Evolutionary conservation across 2,888 invertebrate genomes (phyloP), one percentile per base, ranked within the genome.

Genomic region (Tanytarsus gracilentus): DNA sequence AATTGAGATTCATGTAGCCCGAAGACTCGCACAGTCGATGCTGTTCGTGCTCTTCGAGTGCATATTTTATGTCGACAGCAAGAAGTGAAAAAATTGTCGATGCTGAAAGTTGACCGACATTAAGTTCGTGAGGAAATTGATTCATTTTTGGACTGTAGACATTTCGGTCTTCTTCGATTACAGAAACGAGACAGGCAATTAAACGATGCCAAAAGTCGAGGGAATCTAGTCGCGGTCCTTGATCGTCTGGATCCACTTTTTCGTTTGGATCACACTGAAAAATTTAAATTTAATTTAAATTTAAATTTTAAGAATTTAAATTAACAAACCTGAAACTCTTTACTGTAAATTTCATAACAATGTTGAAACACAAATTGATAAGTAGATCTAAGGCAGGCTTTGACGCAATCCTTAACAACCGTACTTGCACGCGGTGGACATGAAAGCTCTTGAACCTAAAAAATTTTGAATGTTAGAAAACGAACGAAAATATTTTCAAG

Each of bases 281-380:
- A 29, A 26, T 36, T 9, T 16, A 48, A 23, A 4, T 16, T 16
- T 21, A 40, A 9, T 36, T 21, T 23, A 26, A 26, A 21, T 18
- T 49, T 59, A 9, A 7, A 14, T 27, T 56, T 30, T n/a, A 44
- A 39, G 30, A 56, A 56, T 16, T 52, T 58, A 16, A 58, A 52
- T 8, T 29, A 9, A 21, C 9, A 30, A 9, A 85, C 85, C 81
- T 89, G 89, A 76, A 89, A 94, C 73, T 93, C 94, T 72, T 94
- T 81, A 71, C 89, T 90, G 76, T 93, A 98, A 39, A 98, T 79
- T 70, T 99, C 98, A 75, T 95, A 95, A 70, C 98, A 98, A 77
- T 99, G 97, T 75, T 97, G 98, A 75, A 98, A 99, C 64, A 99
- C 83, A 78, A 98, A 96, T 78, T 99, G 97, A 79, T 99, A 99